phyloP scores from a whole-genome alignment of 2,888 invertebrate genomes.

The Malacosoma neustria region DNA sequence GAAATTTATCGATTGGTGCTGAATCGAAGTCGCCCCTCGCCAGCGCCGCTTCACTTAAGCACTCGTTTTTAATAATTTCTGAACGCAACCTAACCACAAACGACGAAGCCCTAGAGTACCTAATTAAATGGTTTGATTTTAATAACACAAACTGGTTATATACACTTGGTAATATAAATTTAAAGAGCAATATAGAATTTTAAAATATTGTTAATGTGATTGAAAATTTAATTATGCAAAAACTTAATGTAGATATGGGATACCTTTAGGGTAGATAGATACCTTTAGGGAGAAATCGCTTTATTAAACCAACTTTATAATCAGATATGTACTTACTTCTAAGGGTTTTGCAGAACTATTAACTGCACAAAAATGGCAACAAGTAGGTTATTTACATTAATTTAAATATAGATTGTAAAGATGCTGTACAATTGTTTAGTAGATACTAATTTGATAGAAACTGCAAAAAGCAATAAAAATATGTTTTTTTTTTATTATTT shows the following conservation, averaged over 20 bases:
- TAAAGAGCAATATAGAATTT: slow-evolving; percentile 7
- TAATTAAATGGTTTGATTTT: neutral
- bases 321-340: too few relatives aligned
- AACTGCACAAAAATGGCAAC: slow-evolving; percentile 7
- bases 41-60: slow-evolving; percentile 4
- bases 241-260: slow-evolving; percentile 1
- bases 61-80: slow-evolving; percentile 6
- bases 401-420: neutral
- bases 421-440: slow-evolving; percentile 1
- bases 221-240: slow-evolving; percentile 13
- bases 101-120: too few relatives aligned
- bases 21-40: slow-evolving; percentile 2
- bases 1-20: slow-evolving; percentile 3
- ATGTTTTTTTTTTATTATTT: too few relatives aligned
- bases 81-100: slow-evolving; percentile 7
- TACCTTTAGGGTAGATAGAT: slow-evolving; percentile 1
- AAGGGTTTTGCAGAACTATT: too few relatives aligned
- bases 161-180: slow-evolving; percentile 5
- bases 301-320: too few relatives aligned
- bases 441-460: neutral
- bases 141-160: neutral
- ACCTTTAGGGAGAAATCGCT: slow-evolving; percentile 1
- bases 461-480: slow-evolving; percentile 1
- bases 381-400: slow-evolving; percentile 1
- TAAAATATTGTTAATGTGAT: slow-evolving; percentile 13